Conservation (phyloP, 2,888 invertebrate genomes). For the Chromoteleia sp. region DNA sequence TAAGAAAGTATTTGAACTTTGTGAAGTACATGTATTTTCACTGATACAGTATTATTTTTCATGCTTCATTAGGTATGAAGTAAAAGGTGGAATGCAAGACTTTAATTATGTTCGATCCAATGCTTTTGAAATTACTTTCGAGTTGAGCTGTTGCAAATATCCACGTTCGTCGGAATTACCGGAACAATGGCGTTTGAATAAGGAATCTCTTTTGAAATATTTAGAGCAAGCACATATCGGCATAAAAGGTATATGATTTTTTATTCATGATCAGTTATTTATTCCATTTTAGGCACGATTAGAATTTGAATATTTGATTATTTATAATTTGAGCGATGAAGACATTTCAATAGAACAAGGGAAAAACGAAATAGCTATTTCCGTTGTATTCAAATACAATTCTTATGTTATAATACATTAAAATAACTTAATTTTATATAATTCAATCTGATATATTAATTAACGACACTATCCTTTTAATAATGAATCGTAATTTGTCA, state of each 20-base stretch:
- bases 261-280: too few species aligned
- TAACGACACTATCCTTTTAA: too few species aligned
- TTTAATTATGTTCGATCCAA: slow-evolving; percentile 98
- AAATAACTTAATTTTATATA: too few species aligned
- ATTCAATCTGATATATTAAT: too few species aligned
- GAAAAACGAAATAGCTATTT: too few species aligned
- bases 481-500: too few species aligned
- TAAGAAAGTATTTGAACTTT: background rate
- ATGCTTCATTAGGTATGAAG: slow-evolving; percentile 79
- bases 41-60: slow-evolving; percentile 15
- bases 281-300: too few species aligned
- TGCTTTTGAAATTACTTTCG: slow-evolving; percentile 98
- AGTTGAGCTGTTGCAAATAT: slow-evolving; percentile 98
- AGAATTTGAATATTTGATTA: too few species aligned
- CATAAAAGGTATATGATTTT: slow-evolving; percentile 87
- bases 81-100: slow-evolving; percentile 97
- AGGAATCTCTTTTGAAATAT: slow-evolving; percentile 92
- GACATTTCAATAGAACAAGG: too few species aligned
- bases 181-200: slow-evolving; percentile 93
- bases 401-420: too few species aligned
- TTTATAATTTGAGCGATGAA: too few species aligned
- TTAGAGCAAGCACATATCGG: slow-evolving; percentile 93
- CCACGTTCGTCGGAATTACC: slow-evolving; percentile 90
- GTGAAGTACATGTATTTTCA: background rate
- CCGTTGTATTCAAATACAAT: too few species aligned